Percentiles rank a stretch among this genome's conserved stretches.
Conservation (phyloP, 2,797 vertebrate species). For the Parotocinclus haroldoi region DNA sequence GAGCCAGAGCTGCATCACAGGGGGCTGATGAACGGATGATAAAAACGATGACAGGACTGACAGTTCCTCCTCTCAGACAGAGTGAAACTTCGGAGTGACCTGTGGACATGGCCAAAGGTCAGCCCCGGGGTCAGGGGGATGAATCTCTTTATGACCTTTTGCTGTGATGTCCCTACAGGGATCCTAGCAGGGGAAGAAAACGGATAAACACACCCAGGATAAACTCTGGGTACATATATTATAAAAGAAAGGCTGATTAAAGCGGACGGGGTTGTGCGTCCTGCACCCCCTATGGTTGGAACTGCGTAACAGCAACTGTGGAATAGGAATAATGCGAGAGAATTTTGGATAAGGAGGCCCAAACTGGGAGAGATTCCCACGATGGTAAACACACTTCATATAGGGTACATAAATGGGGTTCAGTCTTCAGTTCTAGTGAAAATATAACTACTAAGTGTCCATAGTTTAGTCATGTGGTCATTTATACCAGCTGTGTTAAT, state of each 20-base stretch:
- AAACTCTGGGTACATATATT: too few species aligned
- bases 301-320: background rate
- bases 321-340: too few species aligned
- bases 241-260: too few species aligned
- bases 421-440: too few species aligned
- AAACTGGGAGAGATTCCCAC: too few species aligned
- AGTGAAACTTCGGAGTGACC: constrained; percentile 31
- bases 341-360: too few species aligned
- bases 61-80: constrained; percentile 33
- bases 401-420: too few species aligned
- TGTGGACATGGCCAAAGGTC: constrained; percentile 36
- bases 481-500: too few species aligned
- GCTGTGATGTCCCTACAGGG: constrained; percentile 44
- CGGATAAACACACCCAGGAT: too few species aligned
- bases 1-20: constrained; percentile 5
- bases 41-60: constrained; percentile 30
- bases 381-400: too few species aligned
- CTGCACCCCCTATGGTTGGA: background rate
- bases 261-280: background rate
- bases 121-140: constrained; percentile 34
- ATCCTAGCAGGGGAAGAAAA: constrained; percentile 19
- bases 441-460: too few species aligned
- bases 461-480: too few species aligned
- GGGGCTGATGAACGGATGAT: constrained; percentile 15
- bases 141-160: constrained; percentile 30